Conservation (phyloP, 2,888 invertebrate species). For the Agrilus cyanescens region DNA sequence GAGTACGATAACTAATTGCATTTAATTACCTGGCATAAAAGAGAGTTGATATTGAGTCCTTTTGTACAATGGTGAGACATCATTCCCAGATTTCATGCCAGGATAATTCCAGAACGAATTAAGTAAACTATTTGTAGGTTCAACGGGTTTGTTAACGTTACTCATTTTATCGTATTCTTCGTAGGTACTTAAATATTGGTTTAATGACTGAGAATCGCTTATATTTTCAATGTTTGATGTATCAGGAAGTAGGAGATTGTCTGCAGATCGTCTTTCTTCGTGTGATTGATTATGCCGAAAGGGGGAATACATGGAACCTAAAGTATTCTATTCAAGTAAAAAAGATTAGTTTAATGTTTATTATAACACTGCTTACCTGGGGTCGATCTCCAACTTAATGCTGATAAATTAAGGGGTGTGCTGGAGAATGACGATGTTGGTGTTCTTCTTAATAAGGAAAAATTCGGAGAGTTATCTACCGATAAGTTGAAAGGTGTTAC, state of each 20-base stretch:
- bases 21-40: conserved; percentile 29
- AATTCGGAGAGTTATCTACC: conserved; percentile 3
- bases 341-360: not conserved
- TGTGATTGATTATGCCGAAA: too few relatives aligned
- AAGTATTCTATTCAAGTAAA: too few relatives aligned
- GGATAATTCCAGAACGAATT: conserved; percentile 46
- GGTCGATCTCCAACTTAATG: conserved; percentile 32
- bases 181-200: conserved; percentile 36
- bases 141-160: conserved; percentile 25
- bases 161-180: conserved; percentile 27
- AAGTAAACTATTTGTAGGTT: conserved; percentile 38
- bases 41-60: conserved; percentile 47
- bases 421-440: conserved; percentile 11
- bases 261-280: conserved; percentile 2
- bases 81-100: conserved; percentile 37
- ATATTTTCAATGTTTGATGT: conserved; percentile 33
- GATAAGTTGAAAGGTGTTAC: conserved; percentile 3
- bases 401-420: conserved; percentile 31
- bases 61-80: conserved; percentile 38
- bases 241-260: conserved; percentile 7
- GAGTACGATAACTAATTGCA: not conserved
- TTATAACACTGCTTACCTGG: conserved; percentile 20
- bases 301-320: too few relatives aligned
- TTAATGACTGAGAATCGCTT: conserved; percentile 37
- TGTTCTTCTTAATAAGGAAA: conserved; percentile 5